Percentiles rank a stretch among this genome's conserved stretches.
phyloP scores from a whole-genome alignment of 2,113 vertebrate species.

The Ptilorrhoa leucosticta region DNA sequence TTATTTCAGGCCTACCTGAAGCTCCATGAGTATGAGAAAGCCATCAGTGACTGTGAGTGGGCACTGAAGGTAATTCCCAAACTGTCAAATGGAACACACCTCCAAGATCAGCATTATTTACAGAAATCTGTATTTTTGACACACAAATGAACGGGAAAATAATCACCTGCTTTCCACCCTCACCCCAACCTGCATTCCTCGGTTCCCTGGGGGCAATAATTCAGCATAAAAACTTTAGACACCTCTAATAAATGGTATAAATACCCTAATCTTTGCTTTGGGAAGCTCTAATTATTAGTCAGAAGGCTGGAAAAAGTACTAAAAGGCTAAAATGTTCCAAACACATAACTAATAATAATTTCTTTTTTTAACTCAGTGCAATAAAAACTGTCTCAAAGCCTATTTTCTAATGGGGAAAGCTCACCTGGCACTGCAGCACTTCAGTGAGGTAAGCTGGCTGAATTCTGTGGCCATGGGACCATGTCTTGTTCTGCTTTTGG shows the following conservation, averaged over 20 bases:
- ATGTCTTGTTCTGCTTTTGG: neutral
- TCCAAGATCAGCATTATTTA: neutral
- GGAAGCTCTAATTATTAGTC: neutral
- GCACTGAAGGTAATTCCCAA: conserved; percentile 84
- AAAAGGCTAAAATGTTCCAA: neutral
- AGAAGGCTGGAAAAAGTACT: neutral
- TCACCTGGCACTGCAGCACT: conserved; percentile 77
- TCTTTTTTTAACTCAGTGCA: conserved; percentile 76
- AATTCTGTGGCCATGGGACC: fast-evolving
- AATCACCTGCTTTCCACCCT: neutral
- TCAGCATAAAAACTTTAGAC: neutral
- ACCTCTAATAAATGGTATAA: neutral
- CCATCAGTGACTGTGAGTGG: conserved; percentile 88
- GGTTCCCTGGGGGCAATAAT: neutral
- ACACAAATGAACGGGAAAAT: neutral
- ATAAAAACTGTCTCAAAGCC: conserved; percentile 84
- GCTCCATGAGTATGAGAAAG: conserved; percentile 79
- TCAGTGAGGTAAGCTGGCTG: conserved; percentile 72
- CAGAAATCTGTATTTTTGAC: neutral
- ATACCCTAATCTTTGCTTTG: neutral
- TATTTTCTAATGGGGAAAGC: conserved; percentile 89
- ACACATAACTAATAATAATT: neutral
- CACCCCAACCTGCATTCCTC: neutral
- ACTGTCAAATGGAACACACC: neutral
- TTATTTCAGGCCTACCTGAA: conserved; percentile 85